phyloP scores from a whole-genome alignment of 2,888 invertebrate species.

The Apantesis nais region DNA sequence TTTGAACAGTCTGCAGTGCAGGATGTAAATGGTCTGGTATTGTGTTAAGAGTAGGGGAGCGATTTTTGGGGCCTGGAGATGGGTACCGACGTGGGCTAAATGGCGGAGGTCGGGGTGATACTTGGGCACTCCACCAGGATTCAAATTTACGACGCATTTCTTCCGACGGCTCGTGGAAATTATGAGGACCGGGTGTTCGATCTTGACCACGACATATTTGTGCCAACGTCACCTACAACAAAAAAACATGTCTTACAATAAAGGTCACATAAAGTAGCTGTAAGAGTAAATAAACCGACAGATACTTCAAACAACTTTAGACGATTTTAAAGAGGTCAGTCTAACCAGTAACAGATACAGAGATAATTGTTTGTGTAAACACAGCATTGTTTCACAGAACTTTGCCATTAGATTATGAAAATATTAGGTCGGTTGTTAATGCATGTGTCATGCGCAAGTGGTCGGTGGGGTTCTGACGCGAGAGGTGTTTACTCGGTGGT shows the following conservation, averaged over 20 bases:
- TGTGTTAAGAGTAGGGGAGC: constrained; percentile 76
- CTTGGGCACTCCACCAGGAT: constrained; percentile 94
- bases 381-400: constrained; percentile 84
- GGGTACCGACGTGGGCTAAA: constrained; percentile 81
- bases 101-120: constrained; percentile 86
- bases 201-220: constrained; percentile 93
- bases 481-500: constrained; percentile 76
- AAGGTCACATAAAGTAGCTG: constrained; percentile 52
- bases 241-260: constrained; percentile 54
- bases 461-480: constrained; percentile 67
- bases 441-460: constrained; percentile 83
- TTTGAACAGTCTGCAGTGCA: constrained; percentile 91
- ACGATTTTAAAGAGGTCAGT: constrained; percentile 83
- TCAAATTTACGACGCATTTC: constrained; percentile 95
- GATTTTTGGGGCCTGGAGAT: constrained; percentile 82
- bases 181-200: constrained; percentile 87
- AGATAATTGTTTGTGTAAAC: constrained; percentile 82
- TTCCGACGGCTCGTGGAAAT: constrained; percentile 90
- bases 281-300: constrained; percentile 62
- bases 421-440: constrained; percentile 84
- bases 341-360: constrained; percentile 81
- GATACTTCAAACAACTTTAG: constrained; percentile 78
- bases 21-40: constrained; percentile 88
- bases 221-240: constrained; percentile 90
- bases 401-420: constrained; percentile 86